phyloP scores from a whole-genome alignment of 2,888 invertebrate species.

The Trichopoda pennipes region DNA sequence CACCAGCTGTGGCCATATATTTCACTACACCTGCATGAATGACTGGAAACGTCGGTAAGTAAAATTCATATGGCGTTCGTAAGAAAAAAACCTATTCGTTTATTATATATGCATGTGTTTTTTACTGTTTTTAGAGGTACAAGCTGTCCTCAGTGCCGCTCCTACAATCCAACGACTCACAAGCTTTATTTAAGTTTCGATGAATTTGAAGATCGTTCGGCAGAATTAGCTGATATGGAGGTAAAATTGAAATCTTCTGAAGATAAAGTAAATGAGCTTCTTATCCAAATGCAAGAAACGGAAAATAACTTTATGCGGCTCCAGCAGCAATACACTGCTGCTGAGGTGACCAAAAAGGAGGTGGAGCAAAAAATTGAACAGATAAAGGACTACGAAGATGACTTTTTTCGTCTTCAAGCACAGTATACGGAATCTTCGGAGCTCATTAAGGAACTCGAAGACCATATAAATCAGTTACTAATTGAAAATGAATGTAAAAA shows the following conservation, averaged over 20 bases:
- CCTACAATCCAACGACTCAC: constrained; percentile 44
- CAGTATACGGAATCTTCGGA: constrained; percentile 51
- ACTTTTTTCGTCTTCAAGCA: constrained; percentile 54
- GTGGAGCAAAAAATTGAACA: constrained; percentile 20
- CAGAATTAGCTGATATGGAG: constrained; percentile 12
- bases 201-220: constrained; percentile 32
- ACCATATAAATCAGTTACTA: constrained; percentile 18
- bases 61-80: too few species aligned
- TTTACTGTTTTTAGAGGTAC: constrained; percentile 64
- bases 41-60: constrained; percentile 61
- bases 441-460: constrained; percentile 18
- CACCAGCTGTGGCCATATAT: constrained; percentile 66
- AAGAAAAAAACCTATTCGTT: neutral
- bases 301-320: constrained; percentile 33
- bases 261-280: constrained; percentile 14
- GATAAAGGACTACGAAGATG: constrained; percentile 28
- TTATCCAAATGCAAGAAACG: neutral
- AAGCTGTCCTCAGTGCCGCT: constrained; percentile 74
- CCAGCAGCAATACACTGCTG: constrained; percentile 10
- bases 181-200: constrained; percentile 73
- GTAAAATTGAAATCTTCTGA: constrained; percentile 6
- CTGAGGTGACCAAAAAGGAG: neutral
- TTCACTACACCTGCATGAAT: constrained; percentile 60
- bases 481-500: constrained; percentile 46
- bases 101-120: neutral